These are phyloP conservation scores for Perognathus longimembris DNA, from an alignment of 2,113 vertebrate species.

Conservation along the genomic window DNA sequence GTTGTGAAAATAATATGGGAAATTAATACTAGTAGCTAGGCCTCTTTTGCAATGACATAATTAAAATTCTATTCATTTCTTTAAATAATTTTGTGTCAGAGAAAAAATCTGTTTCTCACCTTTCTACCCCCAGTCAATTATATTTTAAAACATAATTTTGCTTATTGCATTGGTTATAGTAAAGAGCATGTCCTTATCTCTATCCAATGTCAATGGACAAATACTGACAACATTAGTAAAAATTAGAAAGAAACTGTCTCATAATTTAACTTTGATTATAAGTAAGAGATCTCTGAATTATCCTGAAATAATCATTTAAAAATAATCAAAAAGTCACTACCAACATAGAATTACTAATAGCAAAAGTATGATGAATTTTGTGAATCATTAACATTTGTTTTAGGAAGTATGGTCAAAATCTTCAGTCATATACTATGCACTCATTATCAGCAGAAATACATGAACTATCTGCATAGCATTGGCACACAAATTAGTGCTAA, in stretches of 20 bases:
- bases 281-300: background rate
- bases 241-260: background rate
- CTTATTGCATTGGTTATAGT: background rate
- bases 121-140: background rate
- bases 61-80: background rate
- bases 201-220: background rate
- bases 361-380: background rate
- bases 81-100: background rate
- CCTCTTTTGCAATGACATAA: background rate
- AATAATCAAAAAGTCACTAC: background rate
- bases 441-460: background rate
- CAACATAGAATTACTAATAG: background rate
- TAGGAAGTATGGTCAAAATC: background rate
- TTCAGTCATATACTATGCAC: background rate
- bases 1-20: background rate
- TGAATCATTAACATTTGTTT: background rate
- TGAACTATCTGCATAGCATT: background rate
- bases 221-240: background rate
- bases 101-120: background rate
- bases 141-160: background rate
- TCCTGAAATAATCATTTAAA: background rate
- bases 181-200: background rate
- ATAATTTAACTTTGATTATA: background rate
- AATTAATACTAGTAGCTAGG: background rate
- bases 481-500: background rate